Percentiles rank a stretch among this genome's conserved stretches.
phyloP scores from a whole-genome alignment of 1,140 invertebrate species.

The Zaprionus lachaisei region DNA sequence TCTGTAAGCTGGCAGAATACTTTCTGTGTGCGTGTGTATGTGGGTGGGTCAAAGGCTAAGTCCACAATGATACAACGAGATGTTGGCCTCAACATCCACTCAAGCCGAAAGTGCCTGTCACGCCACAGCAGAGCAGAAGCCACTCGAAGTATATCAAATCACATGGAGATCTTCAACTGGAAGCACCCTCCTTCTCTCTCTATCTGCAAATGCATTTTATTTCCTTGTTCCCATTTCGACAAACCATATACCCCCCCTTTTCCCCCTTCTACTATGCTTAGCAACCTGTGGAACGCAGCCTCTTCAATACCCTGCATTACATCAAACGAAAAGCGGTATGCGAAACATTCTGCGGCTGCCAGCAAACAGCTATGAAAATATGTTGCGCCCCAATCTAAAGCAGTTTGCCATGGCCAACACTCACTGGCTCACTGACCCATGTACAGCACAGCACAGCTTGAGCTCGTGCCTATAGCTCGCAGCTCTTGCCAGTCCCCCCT shows the following conservation, averaged over 20 bases:
- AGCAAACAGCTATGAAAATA: conserved; percentile 52
- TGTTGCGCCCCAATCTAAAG: conserved; percentile 2
- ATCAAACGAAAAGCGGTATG: conserved; percentile 83
- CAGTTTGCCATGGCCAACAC: conserved; percentile 1
- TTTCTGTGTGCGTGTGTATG: conserved; percentile 18
- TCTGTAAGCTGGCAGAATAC: background rate
- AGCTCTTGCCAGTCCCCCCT: background rate
- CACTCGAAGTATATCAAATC: background rate
- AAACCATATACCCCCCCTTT: background rate
- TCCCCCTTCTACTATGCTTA: conserved; percentile 19
- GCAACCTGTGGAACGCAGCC: conserved; percentile 83
- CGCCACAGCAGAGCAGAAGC: conserved; percentile 54
- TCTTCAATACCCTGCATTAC: conserved; percentile 79
- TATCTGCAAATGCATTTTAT: conserved; percentile 34
- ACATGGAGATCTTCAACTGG: conserved; percentile 4
- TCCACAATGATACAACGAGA: conserved; percentile 66
- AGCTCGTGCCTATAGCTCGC: background rate
- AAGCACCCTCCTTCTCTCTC: background rate
- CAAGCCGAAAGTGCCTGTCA: conserved; percentile 64
- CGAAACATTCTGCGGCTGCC: conserved; percentile 60
- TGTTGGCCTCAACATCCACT: conserved; percentile 58
- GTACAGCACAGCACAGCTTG: background rate
- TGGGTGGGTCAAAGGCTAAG: conserved; percentile 68
- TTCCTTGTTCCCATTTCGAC: background rate
- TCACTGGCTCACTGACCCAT: conserved; percentile 32